These are phyloP conservation scores for Cyclophora punctaria DNA, from an alignment of 2,888 invertebrate genomes.

Conservation along the genomic window DNA sequence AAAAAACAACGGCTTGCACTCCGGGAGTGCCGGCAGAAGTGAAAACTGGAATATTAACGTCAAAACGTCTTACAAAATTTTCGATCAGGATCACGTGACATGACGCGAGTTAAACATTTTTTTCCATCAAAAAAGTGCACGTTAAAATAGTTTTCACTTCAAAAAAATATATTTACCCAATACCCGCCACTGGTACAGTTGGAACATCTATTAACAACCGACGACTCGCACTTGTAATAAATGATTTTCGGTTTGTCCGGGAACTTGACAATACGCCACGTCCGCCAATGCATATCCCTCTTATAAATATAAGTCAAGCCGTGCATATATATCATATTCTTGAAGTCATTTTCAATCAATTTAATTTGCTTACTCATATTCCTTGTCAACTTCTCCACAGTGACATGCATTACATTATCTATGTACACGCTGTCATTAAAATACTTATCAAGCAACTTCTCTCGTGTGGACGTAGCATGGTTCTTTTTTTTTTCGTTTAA, in stretches of 20 bases:
- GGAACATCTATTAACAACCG: not conserved
- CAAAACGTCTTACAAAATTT: no score
- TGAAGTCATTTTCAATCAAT: slow-evolving; percentile 35
- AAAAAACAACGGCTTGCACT: no score
- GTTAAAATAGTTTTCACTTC: no score
- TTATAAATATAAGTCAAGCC: slow-evolving; percentile 42
- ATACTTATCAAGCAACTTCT: slow-evolving; percentile 11
- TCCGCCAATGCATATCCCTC: slow-evolving; percentile 46
- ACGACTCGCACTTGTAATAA: slow-evolving; percentile 39
- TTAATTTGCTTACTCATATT: slow-evolving; percentile 9
- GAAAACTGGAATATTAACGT: no score
- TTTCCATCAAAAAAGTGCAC: no score
- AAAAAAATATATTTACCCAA: slow-evolving; percentile 35
- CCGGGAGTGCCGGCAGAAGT: no score
- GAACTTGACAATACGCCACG: slow-evolving; percentile 39
- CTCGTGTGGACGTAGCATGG: slow-evolving; percentile 10
- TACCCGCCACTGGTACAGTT: slow-evolving; percentile 30
- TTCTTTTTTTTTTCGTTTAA: slow-evolving; percentile 20
- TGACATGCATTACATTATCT: slow-evolving; percentile 33
- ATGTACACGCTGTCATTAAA: slow-evolving; percentile 25
- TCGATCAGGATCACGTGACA: no score
- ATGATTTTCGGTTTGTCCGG: slow-evolving; percentile 24
- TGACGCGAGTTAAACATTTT: no score
- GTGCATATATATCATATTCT: slow-evolving; percentile 34
- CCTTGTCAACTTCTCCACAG: slow-evolving; percentile 11